Conservation (phyloP, 2,888 invertebrate species). For the Hydrotaea cyrtoneurina region DNA sequence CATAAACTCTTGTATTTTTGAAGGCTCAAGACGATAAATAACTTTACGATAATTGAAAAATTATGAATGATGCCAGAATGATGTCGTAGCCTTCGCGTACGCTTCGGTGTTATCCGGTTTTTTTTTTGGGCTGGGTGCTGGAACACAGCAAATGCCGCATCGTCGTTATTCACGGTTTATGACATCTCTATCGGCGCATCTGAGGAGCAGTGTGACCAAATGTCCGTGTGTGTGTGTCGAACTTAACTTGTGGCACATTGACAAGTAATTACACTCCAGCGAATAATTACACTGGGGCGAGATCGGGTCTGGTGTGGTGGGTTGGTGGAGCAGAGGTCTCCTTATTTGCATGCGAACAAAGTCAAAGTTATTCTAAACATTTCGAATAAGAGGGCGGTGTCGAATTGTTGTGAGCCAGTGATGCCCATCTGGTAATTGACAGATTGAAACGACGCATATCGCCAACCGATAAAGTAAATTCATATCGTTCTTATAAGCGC, state of each 20-base stretch:
- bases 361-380: too few species aligned
- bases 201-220: constrained; percentile 54
- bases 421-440: too few species aligned
- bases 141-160: not conserved
- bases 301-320: not conserved
- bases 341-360: too few species aligned
- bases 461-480: too few species aligned
- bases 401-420: too few species aligned
- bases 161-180: constrained; percentile 11
- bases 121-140: not conserved
- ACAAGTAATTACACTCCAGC: not conserved
- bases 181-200: constrained; percentile 57
- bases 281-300: too few species aligned
- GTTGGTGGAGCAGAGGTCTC: too few species aligned
- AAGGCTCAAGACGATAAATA: constrained; percentile 60
- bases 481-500: too few species aligned
- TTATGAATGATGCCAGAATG: constrained; percentile 61
- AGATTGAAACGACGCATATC: too few species aligned
- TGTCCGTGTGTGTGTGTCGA: not conserved
- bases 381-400: too few species aligned
- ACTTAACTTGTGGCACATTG: constrained; percentile 7
- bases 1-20: constrained; percentile 46
- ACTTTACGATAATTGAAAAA: constrained; percentile 67
- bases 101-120: not conserved
- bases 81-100: constrained; percentile 27